Conservation (phyloP, 2,888 invertebrate species). For the Anthophora plumipes region DNA sequence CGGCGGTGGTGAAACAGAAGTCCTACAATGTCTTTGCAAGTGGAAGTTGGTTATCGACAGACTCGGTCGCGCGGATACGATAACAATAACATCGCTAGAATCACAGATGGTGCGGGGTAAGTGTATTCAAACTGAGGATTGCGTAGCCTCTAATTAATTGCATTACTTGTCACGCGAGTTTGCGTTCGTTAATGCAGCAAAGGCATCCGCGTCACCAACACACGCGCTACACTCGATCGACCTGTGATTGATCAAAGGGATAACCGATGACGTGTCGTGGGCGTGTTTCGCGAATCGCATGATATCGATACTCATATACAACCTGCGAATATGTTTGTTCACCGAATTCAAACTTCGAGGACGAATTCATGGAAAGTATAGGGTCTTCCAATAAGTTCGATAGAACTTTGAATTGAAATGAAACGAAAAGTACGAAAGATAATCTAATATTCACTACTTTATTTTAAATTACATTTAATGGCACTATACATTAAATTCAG, state of each 20-base stretch:
- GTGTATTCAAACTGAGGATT: conserved; percentile 31
- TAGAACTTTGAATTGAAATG: too few species aligned
- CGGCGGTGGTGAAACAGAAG: not conserved
- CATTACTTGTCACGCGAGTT: conserved; percentile 63
- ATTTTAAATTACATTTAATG: too few species aligned
- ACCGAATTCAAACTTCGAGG: not conserved
- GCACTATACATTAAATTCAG: too few species aligned
- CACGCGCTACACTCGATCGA: conserved; percentile 49
- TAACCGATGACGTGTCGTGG: conserved; percentile 41
- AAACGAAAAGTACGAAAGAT: too few species aligned
- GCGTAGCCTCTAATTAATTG: conserved; percentile 63
- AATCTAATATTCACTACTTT: too few species aligned
- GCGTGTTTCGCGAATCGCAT: conserved; percentile 38
- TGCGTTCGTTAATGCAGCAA: conserved; percentile 62
- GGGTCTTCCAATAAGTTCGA: too few species aligned
- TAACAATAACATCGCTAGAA: conserved; percentile 14
- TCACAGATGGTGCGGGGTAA: not conserved
- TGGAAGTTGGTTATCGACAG: not conserved
- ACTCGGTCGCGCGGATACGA: not conserved
- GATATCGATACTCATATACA: conserved; percentile 43
- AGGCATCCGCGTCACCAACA: conserved; percentile 52
- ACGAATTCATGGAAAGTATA: conserved; percentile 3
- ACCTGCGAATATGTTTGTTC: conserved; percentile 32
- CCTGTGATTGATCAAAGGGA: conserved; percentile 68
- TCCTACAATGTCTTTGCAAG: conserved; percentile 1